phyloP scores from a whole-genome alignment of 2,888 invertebrate species.

The Tipula unca region DNA sequence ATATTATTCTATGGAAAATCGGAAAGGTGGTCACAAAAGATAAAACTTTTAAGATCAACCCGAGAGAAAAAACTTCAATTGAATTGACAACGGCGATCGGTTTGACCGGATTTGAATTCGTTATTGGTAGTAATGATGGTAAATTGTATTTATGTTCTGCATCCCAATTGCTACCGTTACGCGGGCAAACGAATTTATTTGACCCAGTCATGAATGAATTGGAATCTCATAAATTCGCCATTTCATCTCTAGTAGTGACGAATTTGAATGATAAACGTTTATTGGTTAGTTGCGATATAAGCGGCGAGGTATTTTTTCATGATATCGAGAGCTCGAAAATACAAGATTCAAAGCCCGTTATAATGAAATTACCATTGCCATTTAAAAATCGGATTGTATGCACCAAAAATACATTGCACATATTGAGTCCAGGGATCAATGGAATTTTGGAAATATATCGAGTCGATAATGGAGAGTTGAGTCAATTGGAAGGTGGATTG shows the following conservation, averaged over 20 bases:
- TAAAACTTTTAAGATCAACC: constrained; percentile 27
- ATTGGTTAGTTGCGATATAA: constrained; percentile 38
- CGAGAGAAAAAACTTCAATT: constrained; percentile 19
- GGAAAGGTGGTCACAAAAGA: constrained; percentile 31
- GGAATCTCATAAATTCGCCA: constrained; percentile 36
- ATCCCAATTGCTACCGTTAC: constrained; percentile 26
- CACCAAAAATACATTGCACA: constrained; percentile 32
- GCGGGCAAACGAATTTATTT: constrained; percentile 24
- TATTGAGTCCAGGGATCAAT: constrained; percentile 36
- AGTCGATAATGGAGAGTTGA: constrained; percentile 32
- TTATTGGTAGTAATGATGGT: constrained; percentile 37
- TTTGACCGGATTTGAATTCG: constrained; percentile 32
- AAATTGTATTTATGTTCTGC: constrained; percentile 34
- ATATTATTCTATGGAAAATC: constrained; percentile 34
- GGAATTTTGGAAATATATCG: constrained; percentile 36
- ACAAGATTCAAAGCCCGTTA: constrained; percentile 28
- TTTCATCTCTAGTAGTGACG: constrained; percentile 31
- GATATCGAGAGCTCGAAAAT: constrained; percentile 30
- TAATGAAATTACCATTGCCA: constrained; percentile 38
- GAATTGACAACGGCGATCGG: constrained; percentile 33
- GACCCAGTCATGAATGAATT: constrained; percentile 28
- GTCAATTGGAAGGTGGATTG: constrained; percentile 32
- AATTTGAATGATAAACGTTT: constrained; percentile 30
- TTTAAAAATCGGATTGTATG: constrained; percentile 37
- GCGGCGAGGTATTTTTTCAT: constrained; percentile 38